Percentiles rank a stretch among this genome's conserved stretches.
phyloP scores from a whole-genome alignment of 2,797 vertebrate genomes.

The Tapirus indicus region DNA sequence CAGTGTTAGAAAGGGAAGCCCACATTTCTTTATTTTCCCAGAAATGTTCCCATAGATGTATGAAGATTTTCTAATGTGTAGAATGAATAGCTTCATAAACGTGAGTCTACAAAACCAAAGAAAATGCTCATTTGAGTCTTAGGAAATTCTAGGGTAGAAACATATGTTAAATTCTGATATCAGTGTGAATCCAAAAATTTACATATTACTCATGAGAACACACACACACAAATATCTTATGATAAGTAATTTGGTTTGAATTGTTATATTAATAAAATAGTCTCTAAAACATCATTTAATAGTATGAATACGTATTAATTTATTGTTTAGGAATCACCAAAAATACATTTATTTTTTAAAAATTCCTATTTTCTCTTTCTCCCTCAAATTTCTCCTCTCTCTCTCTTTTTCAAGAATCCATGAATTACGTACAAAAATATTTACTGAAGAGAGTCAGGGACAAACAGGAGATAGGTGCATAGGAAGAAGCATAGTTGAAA shows the following conservation, averaged over 20 bases:
- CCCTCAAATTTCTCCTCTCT: background rate
- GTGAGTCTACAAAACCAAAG: accelerated
- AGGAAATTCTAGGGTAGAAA: background rate
- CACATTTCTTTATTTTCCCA: background rate
- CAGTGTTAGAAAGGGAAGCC: background rate
- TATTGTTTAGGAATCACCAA: background rate
- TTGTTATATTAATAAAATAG: background rate
- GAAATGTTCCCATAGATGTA: background rate
- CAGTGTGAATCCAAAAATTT: background rate
- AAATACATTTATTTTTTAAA: background rate
- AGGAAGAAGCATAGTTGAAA: background rate
- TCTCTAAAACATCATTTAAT: background rate
- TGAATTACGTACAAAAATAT: no score
- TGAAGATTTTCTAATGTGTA: background rate
- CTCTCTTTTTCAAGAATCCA: background rate
- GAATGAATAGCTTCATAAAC: background rate
- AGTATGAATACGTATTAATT: background rate
- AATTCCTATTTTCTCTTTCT: no score
- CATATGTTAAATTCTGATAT: background rate
- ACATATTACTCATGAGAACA: background rate
- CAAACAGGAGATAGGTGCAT: background rate
- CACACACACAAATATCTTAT: background rate
- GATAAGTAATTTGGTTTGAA: background rate
- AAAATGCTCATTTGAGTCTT: background rate
- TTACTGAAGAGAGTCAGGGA: background rate